Evolutionary conservation across 1,140 invertebrate genomes (phyloP).

Genomic region (Oedothorax gibbosus): DNA sequence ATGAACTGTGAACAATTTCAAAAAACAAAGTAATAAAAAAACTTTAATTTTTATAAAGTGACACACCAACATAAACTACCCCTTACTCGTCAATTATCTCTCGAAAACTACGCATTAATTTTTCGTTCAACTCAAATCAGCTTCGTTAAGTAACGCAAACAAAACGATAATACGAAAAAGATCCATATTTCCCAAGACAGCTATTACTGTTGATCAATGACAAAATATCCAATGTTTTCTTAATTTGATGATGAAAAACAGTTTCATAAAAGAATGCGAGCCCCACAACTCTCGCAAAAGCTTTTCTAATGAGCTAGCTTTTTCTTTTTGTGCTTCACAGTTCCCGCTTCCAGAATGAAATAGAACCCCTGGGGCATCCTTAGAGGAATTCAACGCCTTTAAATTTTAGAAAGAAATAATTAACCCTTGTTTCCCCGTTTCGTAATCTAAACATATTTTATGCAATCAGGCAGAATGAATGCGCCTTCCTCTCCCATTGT

Average conservation of each 20-base stretch:
- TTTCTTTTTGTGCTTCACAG: neutral
- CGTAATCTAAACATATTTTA: constrained; percentile 18
- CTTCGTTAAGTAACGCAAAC: too few relatives aligned
- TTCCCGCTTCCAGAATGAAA: neutral
- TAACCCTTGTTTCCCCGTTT: constrained; percentile 47
- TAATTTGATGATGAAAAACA: constrained; percentile 55
- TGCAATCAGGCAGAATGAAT: constrained; percentile 4
- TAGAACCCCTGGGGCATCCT: too few relatives aligned
- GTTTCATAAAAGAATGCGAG: constrained; percentile 53
- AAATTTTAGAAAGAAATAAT: constrained; percentile 56
- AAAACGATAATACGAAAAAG: too few relatives aligned
- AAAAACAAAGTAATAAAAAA: too few relatives aligned
- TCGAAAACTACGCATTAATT: too few relatives aligned
- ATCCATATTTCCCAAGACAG: constrained; percentile 21
- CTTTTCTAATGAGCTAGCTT: constrained; percentile 49
- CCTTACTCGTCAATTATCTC: too few relatives aligned
- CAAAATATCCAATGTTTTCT: constrained; percentile 56
- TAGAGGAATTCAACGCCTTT: constrained; percentile 9
- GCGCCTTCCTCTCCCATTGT: neutral
- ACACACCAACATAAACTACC: too few relatives aligned
- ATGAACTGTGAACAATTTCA: too few relatives aligned
- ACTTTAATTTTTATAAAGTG: too few relatives aligned
- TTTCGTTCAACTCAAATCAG: too few relatives aligned
- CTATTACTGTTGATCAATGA: constrained; percentile 51
- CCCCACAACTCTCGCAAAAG: constrained; percentile 37